A percentile compares a stretch with the other conserved stretches of the same genome.
phyloP scores from a whole-genome alignment of 2,888 invertebrate genomes.

The Sialis fuliginosa region DNA sequence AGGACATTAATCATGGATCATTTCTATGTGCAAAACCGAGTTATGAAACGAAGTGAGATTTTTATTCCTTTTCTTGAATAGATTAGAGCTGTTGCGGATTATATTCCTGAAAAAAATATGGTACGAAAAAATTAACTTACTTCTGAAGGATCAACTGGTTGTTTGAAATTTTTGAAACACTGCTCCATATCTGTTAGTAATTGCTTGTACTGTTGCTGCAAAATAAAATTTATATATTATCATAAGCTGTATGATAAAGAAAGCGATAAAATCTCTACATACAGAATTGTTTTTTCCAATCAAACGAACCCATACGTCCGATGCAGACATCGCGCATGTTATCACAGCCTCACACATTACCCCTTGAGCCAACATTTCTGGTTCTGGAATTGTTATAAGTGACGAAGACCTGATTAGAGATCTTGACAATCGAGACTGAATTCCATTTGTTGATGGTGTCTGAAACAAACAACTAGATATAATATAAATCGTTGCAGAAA shows the following conservation, averaged over 20 bases:
- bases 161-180: conserved; percentile 16
- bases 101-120: too few species aligned
- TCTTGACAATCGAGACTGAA: too few species aligned
- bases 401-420: too few species aligned
- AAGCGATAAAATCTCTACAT: conserved; percentile 17
- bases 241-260: neutral
- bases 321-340: conserved; percentile 38
- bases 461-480: too few species aligned
- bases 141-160: neutral
- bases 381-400: neutral
- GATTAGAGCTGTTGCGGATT: too few species aligned
- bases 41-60: too few species aligned
- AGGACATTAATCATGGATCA: too few species aligned
- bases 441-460: too few species aligned
- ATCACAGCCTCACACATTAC: conserved; percentile 41
- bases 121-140: neutral
- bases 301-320: conserved; percentile 47
- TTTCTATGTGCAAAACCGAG: too few species aligned
- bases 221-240: neutral
- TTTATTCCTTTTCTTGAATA: too few species aligned
- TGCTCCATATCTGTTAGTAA: conserved; percentile 32
- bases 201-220: conserved; percentile 6
- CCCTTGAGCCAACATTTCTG: conserved; percentile 21
- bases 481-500: too few species aligned
- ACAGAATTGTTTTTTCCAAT: conserved; percentile 45